Conservation (phyloP, 2,797 vertebrate genomes). For the Allobates femoralis region DNA sequence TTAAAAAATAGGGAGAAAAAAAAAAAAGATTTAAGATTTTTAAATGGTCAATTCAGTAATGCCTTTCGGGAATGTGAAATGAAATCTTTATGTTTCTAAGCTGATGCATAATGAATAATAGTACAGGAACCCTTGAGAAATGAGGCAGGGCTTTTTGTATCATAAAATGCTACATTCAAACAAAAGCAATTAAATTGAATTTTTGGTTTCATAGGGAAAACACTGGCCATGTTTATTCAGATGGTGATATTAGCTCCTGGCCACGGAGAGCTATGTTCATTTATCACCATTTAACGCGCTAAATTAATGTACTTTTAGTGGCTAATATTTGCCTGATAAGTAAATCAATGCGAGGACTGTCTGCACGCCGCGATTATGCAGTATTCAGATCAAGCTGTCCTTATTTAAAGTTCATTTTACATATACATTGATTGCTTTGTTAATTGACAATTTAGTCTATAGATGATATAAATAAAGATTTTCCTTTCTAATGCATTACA, state of each 20-base stretch:
- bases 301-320: constrained; percentile 55
- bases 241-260: constrained; percentile 59
- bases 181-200: constrained; percentile 63
- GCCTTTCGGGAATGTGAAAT: constrained; percentile 56
- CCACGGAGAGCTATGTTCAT: constrained; percentile 48
- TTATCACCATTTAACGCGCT: constrained; percentile 59
- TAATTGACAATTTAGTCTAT: constrained; percentile 41
- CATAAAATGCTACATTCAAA: constrained; percentile 58
- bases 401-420: constrained; percentile 33
- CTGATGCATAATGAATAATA: constrained; percentile 62
- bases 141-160: constrained; percentile 48
- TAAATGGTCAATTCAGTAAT: constrained; percentile 53
- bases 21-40: constrained; percentile 33
- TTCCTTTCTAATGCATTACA: neutral
- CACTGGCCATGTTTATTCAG: constrained; percentile 60
- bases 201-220: constrained; percentile 59
- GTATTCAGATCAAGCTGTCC: constrained; percentile 29
- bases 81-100: constrained; percentile 60
- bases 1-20: constrained; percentile 32
- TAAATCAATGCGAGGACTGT: constrained; percentile 34
- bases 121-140: constrained; percentile 55
- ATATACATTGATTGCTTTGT: constrained; percentile 25
- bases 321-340: constrained; percentile 42
- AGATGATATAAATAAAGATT: constrained; percentile 11
- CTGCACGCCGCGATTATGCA: constrained; percentile 34